A percentile compares a stretch with the other conserved stretches of the same genome.
Conservation (phyloP, 2,888 invertebrate species). For the Tetanocera ferruginea region DNA sequence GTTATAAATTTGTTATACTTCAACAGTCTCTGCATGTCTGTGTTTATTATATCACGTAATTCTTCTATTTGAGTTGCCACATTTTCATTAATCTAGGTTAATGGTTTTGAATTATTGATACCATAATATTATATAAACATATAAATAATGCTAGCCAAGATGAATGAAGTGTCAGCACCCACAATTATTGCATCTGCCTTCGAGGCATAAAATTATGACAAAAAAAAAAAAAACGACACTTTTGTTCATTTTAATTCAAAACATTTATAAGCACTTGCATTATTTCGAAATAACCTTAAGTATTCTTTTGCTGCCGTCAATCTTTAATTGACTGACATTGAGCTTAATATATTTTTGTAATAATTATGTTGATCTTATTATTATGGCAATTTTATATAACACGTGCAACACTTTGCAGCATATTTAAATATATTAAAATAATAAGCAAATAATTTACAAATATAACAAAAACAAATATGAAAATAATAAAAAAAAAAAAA, state of each 20-base stretch:
- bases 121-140: too few species aligned
- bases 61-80: background rate
- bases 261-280: background rate
- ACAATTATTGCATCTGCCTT: background rate
- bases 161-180: background rate
- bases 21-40: background rate
- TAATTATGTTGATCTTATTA: too few species aligned
- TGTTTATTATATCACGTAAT: background rate
- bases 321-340: too few species aligned
- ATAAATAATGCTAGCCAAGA: background rate
- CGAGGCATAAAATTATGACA: background rate
- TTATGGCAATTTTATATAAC: too few species aligned
- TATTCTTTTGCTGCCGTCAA: too few species aligned
- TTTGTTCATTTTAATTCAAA: background rate
- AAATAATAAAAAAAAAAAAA: too few species aligned
- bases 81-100: background rate
- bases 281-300: background rate
- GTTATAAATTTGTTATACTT: background rate
- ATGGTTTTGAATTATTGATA: conserved; percentile 1
- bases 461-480: too few species aligned
- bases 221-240: background rate
- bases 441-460: too few species aligned
- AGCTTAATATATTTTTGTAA: too few species aligned
- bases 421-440: too few species aligned
- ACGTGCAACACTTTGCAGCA: too few species aligned